phyloP scores from a whole-genome alignment of 92 coral and sea anemone genomes.

The Micromussa lordhowensis region DNA sequence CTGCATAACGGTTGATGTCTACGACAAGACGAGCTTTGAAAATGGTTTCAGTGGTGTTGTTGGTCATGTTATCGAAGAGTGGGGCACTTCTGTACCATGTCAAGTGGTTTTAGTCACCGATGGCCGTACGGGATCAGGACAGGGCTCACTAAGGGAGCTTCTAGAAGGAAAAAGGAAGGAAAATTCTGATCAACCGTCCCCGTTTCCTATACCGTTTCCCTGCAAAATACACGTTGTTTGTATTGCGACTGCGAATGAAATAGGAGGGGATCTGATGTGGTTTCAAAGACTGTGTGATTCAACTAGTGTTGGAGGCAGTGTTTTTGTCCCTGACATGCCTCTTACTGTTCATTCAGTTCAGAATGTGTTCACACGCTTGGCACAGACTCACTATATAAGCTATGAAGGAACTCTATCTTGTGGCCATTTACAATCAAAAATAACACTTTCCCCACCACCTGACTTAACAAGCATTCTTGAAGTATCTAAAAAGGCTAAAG shows the following conservation, averaged over 20 bases:
- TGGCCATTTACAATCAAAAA: slow-evolving; percentile 88
- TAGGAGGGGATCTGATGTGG: slow-evolving; percentile 71
- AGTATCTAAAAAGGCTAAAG: slow-evolving; percentile 58
- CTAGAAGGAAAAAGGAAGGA: slow-evolving; percentile 73
- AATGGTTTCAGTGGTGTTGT: slow-evolving; percentile 98
- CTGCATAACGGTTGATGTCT: slow-evolving; percentile 93
- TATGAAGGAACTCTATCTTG: slow-evolving; percentile 86
- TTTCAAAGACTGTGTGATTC: slow-evolving; percentile 90
- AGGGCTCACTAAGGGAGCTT: slow-evolving; percentile 82
- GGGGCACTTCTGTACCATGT: slow-evolving; percentile 97
- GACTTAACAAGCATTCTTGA: slow-evolving; percentile 79
- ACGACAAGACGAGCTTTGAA: slow-evolving; percentile 93
- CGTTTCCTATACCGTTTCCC: slow-evolving; percentile 93
- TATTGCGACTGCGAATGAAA: slow-evolving; percentile 72
- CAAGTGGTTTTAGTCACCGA: slow-evolving; percentile 94
- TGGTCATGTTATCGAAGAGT: slow-evolving; percentile 95
- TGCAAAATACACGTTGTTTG: slow-evolving; percentile 93
- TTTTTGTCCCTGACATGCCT: slow-evolving; percentile 90
- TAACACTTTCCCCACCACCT: slow-evolving; percentile 94
- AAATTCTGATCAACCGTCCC: slow-evolving; percentile 75
- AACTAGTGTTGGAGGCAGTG: slow-evolving; percentile 93
- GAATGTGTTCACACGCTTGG: slow-evolving; percentile 86
- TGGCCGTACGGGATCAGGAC: slow-evolving; percentile 92
- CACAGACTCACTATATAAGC: slow-evolving; percentile 83
- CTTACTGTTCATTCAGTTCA: slow-evolving; percentile 83